Base-by-base conservation (phyloP, 2,797 vertebrate species). In the Heterohyrax brucei region DNA sequence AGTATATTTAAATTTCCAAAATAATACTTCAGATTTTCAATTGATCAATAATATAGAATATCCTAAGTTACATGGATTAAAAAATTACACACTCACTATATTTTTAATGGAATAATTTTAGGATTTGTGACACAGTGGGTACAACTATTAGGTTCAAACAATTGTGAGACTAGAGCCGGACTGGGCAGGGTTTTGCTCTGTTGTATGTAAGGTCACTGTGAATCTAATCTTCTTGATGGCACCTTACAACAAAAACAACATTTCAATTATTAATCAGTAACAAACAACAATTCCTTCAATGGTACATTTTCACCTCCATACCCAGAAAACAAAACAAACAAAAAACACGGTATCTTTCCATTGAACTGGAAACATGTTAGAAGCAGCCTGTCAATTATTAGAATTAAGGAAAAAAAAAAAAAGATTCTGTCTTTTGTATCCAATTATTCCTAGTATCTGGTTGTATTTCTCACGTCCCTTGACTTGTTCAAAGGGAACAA, bases 1-100 rank as follows among this genome's bases (percentile, higher is more conserved):
- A 13, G 30, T 19, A 10, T 44, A 72, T 61, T 84, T 84, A 56
- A 53, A 87, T 77, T 50, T 46, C 94, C 62, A 80, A 94, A 85
- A 85, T 30, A 84, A 46, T 46, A 3, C 12, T 76, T 95, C 22
- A 66, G 24, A 90, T 16, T 70, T 76, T 92, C 50, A 50, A 82
- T 3, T 90, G 46, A 30, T 28, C 50, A 7, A 75, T 66, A 53
- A 80, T 53, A 46, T 68, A 64, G 53, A 61, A 68, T 1, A 89
- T 1, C 53, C 16, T 87, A 90, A 44, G 4, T 28, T 46, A 78
- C 33, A 33, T 7, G 18, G 4, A 77, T 46, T 83, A 9, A 1
- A 9, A 1, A 44, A 73, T n/a, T 33, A 59, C 18, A 66, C 59
- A 94, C 53, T 73, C 18, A 70, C 14, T 22, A 73, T 12, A 68